These are phyloP conservation scores for Ondatra zibethicus DNA, from an alignment of 2,113 vertebrate genomes.

Conservation along the genomic window DNA sequence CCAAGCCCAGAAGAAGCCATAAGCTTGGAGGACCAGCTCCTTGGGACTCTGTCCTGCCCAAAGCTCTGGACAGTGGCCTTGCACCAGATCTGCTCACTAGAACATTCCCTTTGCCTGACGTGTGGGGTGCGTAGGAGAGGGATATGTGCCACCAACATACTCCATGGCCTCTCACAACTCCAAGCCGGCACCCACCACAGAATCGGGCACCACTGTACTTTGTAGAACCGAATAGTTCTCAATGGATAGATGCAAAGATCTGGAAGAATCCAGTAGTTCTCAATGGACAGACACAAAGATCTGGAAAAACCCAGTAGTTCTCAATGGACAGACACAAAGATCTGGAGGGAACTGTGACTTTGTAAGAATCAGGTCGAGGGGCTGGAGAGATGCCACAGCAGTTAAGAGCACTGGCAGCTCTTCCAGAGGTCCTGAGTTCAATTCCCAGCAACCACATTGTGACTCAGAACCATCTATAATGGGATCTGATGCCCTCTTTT, in stretches of 20 bases:
- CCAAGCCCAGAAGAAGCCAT: not conserved
- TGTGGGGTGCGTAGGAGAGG: too few relatives aligned
- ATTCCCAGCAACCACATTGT: not conserved
- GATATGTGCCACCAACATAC: not conserved
- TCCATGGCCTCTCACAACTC: not conserved
- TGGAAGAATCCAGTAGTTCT: not conserved
- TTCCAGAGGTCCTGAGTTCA: not conserved
- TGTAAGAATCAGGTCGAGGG: not conserved
- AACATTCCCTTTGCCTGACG: not conserved
- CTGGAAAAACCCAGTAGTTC: not conserved
- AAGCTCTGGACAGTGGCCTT: accelerated
- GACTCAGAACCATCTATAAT: not conserved
- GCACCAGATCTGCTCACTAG: not conserved
- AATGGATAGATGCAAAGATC: not conserved
- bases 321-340: not conserved
- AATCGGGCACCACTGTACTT: not conserved
- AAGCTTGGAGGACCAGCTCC: not conserved
- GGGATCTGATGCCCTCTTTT: not conserved
- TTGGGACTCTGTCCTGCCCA: accelerated
- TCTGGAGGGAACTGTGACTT: not conserved
- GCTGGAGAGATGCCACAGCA: not conserved
- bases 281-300: not conserved
- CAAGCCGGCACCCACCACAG: not conserved
- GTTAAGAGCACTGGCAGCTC: not conserved
- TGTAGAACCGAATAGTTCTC: not conserved